Evolutionary conservation across 2,797 vertebrate species (phyloP).

Genomic region (Enteromius fasciolatus): DNA sequence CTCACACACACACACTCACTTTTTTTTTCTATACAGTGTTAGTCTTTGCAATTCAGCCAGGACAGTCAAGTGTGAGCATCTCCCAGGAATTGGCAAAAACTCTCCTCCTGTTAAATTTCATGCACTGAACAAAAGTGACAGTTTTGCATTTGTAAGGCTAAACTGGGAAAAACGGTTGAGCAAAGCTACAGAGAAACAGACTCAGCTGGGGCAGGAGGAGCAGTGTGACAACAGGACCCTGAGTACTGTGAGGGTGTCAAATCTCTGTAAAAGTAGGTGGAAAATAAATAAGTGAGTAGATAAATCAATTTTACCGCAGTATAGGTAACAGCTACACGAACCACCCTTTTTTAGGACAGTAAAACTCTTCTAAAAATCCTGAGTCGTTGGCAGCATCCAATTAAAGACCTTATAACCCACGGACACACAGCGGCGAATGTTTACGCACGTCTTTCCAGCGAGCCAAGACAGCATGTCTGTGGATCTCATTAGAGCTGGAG

Average conservation of each 20-base stretch:
- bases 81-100: conserved; percentile 46
- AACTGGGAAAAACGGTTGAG: conserved; percentile 8
- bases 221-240: background rate
- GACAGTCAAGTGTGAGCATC: conserved; percentile 66
- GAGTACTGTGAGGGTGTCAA: conserved; percentile 22
- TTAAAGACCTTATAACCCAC: conserved; percentile 66
- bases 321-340: conserved; percentile 11
- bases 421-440: conserved; percentile 65
- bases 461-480: conserved; percentile 52
- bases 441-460: conserved; percentile 65
- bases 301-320: background rate
- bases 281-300: conserved; percentile 22
- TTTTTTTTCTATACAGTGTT: background rate
- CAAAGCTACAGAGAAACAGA: conserved; percentile 22
- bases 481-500: conserved; percentile 68
- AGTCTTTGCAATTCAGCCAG: conserved; percentile 54
- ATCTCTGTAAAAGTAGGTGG: conserved; percentile 15
- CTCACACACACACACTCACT: no score
- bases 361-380: background rate
- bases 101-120: conserved; percentile 67
- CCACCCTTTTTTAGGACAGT: background rate
- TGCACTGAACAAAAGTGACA: conserved; percentile 67
- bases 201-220: background rate
- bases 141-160: conserved; percentile 57
- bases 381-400: conserved; percentile 58